Percentiles rank a stretch among this genome's conserved stretches.
Evolutionary conservation across 2,797 vertebrate genomes (phyloP).

Genomic region (Antennarius maculatus): DNA sequence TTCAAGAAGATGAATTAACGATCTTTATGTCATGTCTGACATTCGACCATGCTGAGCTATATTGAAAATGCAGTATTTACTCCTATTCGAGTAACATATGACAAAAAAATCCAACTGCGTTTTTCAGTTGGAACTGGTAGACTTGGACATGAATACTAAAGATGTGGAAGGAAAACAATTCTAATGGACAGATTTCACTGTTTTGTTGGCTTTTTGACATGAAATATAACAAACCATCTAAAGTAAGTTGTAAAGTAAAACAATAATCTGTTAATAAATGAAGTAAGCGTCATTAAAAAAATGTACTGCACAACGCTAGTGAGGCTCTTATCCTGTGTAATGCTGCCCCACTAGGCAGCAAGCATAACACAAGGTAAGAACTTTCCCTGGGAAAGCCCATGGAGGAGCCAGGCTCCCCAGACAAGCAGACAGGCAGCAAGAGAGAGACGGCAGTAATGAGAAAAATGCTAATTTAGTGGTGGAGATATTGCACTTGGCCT

Average conservation of each 20-base stretch:
- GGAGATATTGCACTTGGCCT: constrained; percentile 75
- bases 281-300: constrained; percentile 1
- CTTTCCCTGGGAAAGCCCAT: constrained; percentile 41
- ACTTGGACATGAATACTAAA: too few species aligned
- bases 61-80: not conserved
- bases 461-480: constrained; percentile 80
- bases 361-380: constrained; percentile 42
- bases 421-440: constrained; percentile 54
- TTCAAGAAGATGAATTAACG: too few species aligned
- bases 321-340: too few species aligned
- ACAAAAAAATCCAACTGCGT: not conserved
- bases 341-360: constrained; percentile 12
- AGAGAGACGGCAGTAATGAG: constrained; percentile 77
- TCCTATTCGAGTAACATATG: not conserved
- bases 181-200: too few species aligned
- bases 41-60: too few species aligned
- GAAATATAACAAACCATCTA: too few species aligned
- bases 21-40: too few species aligned
- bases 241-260: not conserved
- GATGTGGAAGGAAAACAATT: not conserved
- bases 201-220: too few species aligned
- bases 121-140: not conserved
- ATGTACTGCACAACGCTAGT: not conserved
- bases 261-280: not conserved
- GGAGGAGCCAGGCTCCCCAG: constrained; percentile 54